phyloP scores from a whole-genome alignment of 1,140 invertebrate species.

The Danaus plexippus region DNA sequence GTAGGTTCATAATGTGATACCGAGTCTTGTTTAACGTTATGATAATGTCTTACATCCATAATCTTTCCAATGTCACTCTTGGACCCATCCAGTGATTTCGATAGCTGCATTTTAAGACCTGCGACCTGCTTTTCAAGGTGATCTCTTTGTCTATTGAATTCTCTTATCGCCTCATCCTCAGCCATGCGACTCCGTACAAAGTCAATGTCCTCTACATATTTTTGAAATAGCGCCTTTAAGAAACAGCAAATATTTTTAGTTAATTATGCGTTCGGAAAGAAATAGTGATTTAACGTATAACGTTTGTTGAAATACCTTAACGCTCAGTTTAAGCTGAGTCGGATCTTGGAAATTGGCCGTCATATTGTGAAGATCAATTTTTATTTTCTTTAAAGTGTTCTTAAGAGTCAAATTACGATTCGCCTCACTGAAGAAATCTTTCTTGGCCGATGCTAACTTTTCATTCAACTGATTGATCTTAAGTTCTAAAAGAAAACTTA shows the following conservation, averaged over 20 bases:
- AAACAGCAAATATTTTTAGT: background rate
- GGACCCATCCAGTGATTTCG: constrained; percentile 46
- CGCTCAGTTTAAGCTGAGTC: constrained; percentile 81
- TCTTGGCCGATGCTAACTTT: constrained; percentile 80
- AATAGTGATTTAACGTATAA: background rate
- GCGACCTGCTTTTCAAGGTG: constrained; percentile 83
- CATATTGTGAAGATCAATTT: constrained; percentile 83
- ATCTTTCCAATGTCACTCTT: constrained; percentile 65
- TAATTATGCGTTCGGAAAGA: background rate
- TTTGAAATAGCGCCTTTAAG: constrained; percentile 77
- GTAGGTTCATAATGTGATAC: background rate
- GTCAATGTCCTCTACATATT: constrained; percentile 80
- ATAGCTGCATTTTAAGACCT: constrained; percentile 63
- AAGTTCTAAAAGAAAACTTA: constrained; percentile 72
- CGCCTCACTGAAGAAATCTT: constrained; percentile 79
- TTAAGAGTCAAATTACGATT: constrained; percentile 76
- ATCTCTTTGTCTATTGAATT: constrained; percentile 84
- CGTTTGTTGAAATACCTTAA: constrained; percentile 72
- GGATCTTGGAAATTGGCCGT: constrained; percentile 84
- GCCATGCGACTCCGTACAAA: constrained; percentile 75
- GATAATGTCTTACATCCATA: constrained; percentile 51
- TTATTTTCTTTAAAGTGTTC: constrained; percentile 80
- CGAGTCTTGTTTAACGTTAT: background rate
- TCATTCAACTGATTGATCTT: constrained; percentile 82
- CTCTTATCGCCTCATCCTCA: constrained; percentile 82